Conservation (phyloP, 2,113 vertebrate species). For the Podocnemis expansa region DNA sequence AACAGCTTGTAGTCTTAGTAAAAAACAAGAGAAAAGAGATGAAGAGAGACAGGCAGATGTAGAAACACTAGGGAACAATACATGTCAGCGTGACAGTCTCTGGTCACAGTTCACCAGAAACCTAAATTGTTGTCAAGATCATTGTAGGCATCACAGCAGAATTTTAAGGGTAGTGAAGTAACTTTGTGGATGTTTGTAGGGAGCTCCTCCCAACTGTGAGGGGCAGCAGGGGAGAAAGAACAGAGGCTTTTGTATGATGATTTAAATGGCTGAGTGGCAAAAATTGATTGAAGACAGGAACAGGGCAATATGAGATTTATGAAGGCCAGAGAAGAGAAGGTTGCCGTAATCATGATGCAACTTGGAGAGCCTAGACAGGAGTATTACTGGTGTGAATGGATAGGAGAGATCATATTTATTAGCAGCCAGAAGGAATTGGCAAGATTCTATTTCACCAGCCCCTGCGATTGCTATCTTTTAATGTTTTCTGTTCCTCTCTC, state of each 20-base stretch:
- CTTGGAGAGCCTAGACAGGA: neutral
- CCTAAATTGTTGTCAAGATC: neutral
- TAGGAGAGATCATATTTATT: neutral
- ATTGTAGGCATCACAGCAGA: neutral
- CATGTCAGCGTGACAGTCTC: neutral
- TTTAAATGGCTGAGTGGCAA: neutral
- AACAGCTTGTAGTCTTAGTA: neutral
- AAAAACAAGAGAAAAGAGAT: neutral
- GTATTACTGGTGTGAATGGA: neutral
- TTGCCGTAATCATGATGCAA: neutral
- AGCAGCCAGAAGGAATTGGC: neutral
- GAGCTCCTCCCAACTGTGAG: neutral
- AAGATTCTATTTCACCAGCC: neutral
- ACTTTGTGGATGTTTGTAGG: neutral
- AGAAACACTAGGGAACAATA: neutral
- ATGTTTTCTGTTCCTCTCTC: neutral
- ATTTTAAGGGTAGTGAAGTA: neutral
- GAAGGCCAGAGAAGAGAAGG: neutral
- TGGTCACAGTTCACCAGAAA: neutral
- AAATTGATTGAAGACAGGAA: neutral
- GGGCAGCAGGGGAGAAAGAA: neutral
- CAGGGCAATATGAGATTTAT: neutral
- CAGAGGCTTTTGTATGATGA: neutral
- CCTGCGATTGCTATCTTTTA: neutral
- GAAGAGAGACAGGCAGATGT: neutral